These are phyloP conservation scores for Leucoraja erinaceus DNA, from an alignment of 2,113 vertebrate species.

Conservation along the genomic window DNA sequence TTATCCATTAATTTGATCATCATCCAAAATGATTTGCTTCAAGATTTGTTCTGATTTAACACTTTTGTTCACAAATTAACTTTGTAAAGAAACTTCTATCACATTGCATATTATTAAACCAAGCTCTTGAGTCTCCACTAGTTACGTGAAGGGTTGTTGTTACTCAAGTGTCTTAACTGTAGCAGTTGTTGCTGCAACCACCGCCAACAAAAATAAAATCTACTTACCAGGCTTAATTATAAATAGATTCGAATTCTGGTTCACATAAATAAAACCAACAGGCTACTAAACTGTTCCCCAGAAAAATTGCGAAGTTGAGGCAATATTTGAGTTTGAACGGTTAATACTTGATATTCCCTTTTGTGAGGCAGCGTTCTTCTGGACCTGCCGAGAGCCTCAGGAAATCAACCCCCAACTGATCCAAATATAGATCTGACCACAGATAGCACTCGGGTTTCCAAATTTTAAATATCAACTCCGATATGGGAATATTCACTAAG, in stretches of 20 bases:
- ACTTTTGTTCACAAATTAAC: too few relatives aligned
- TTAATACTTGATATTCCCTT: neutral
- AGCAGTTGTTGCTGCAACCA: neutral
- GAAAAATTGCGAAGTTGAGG: neutral
- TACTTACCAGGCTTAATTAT: constrained; percentile 15
- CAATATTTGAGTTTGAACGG: neutral
- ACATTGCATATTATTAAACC: neutral
- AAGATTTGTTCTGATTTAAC: neutral
- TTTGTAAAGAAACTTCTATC: neutral
- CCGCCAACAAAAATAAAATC: neutral
- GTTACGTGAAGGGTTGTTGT: neutral
- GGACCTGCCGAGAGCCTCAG: neutral
- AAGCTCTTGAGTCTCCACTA: neutral
- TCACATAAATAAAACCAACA: constrained; percentile 6
- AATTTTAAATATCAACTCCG: neutral
- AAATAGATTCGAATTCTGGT: neutral
- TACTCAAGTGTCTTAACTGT: neutral
- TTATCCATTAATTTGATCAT: neutral
- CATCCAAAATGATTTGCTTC: neutral
- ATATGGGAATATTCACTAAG: neutral
- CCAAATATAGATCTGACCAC: constrained; percentile 54
- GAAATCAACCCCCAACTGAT: constrained; percentile 37
- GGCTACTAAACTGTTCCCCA: neutral
- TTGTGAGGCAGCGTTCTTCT: neutral
- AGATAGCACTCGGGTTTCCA: too few relatives aligned